Conservation (phyloP, 2,113 vertebrate species). For the Synchiropus splendidus region DNA sequence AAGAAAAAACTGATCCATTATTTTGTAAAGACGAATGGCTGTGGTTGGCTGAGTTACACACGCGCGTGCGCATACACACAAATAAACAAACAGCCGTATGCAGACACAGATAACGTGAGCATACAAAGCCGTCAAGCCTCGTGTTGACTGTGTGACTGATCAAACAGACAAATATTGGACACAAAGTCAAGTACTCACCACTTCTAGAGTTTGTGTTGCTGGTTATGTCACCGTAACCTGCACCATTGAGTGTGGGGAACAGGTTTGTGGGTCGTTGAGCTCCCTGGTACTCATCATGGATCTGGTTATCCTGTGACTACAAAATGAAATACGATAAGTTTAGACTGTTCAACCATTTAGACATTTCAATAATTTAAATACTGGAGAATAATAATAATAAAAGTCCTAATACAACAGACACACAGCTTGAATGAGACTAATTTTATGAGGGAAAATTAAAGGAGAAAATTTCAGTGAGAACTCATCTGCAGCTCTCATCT, state of each 20-base stretch:
- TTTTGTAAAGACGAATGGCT: neutral
- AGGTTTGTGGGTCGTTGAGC: neutral
- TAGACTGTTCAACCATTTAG: too few species aligned
- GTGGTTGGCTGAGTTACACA: neutral
- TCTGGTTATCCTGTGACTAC: constrained; percentile 21
- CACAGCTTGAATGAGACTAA: too few species aligned
- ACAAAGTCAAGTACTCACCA: constrained; percentile 28
- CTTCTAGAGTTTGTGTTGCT: constrained; percentile 2
- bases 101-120: constrained; percentile 23
- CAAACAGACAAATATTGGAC: constrained; percentile 27
- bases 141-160: constrained; percentile 36
- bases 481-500: too few species aligned
- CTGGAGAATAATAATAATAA: too few species aligned
- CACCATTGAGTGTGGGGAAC: constrained; percentile 3
- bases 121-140: constrained; percentile 35
- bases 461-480: too few species aligned
- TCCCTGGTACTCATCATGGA: constrained; percentile 16
- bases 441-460: too few species aligned
- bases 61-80: neutral
- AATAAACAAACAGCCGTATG: constrained; percentile 24
- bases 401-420: too few species aligned
- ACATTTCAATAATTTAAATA: too few species aligned
- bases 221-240: constrained; percentile 2
- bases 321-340: constrained; percentile 2
- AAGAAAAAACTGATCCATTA: neutral